Base-by-base conservation (phyloP, 2,888 invertebrate genomes). In the Parasteatoda lunata region DNA sequence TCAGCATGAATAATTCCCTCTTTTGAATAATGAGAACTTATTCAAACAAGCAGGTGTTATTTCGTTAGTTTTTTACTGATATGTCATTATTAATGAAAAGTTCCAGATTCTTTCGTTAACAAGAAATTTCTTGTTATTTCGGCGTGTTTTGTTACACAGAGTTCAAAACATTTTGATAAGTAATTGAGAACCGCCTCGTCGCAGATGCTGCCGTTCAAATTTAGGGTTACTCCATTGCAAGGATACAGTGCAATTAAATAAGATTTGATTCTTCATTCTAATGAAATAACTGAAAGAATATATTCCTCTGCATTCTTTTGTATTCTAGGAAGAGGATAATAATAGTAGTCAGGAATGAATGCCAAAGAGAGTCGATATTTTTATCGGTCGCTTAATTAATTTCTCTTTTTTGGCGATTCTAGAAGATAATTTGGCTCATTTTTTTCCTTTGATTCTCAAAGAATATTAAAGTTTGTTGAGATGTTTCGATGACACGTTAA, bases 81-180 rank as follows among this genome's bases (percentile, higher is more conserved):
- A n/a, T 59, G 59, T 59, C 59, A 59, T 59, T 30, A 30, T 30
- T 59, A 59, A 59, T 59, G 59, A 59, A 59, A 59, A 8, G 11
- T n/a, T 59, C n/a, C n/a, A 9, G 11, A 13, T 13, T 8, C 59
- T 59, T 59, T 59, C 59, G n/a, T n/a, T 59, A 59, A 59, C 59
- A n/a, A 59, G 59, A 59, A 13, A 13, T 59, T n/a, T 59, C 59
- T 59, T 13, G n/a, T n/a, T 59, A 59, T 9, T 13, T 59, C 59
- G 4, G 3, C 8, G 11, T 59, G 54, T 59, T 59, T n/a, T 7
- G 7, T 7, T 7, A n/a, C 11, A 8, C 9, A n/a, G 9, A 59
- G 59, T 59, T 59, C 59, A 59, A 59, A 59, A 59, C 59, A 59
- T n/a, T 59, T n/a, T 59, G n/a, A 59, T 59, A 59, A 59, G 59